Base-by-base conservation (phyloP, 2,113 vertebrate species). In the Eonycteris spelaea region DNA sequence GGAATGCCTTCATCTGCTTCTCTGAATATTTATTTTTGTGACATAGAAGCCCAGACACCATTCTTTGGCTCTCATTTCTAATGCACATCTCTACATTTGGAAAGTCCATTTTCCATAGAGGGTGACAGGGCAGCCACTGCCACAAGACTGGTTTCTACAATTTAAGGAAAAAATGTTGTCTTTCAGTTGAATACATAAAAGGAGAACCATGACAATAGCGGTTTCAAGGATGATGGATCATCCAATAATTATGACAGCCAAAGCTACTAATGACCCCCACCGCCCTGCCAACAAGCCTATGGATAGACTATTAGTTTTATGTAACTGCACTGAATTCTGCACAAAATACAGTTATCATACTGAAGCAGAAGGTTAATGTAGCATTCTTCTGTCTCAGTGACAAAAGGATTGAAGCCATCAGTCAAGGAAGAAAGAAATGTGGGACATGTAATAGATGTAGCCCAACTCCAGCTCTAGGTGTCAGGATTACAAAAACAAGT, bases 341-440 rank as follows among this genome's bases (percentile, higher is more conserved):
- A 85, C 6, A 26, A 78, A 96, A 95, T 92, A 91, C 48, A 97
- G 91, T 91, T 97, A 95, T 98, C 84, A 86, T 26, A 80, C 77
- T 43, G 80, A 94, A 97, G 92, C 96, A 97, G 96, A 95, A 97
- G 96, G 95, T 89, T 95, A 96, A 83, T 86, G 88, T 79, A 87
- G 94, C 73, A 18, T 96, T 94, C 94, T 67, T 97, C 67, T 91
- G 24, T 95, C 82, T 92, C 82, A 6, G 28, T 16, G 57, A 95
- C 94, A 91, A 96, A 95, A 91, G 96, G 73, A 94, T 79, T 61
- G 91, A 96, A 91, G 51, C 21, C 82, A 91, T 96, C 95, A 88
- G 68, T 96, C 93, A 95, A 78, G 68, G 90, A 70, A 61, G 68
- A 94, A 74, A 61, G 90, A 95, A 89, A 67, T 19, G 55, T 48